phyloP scores from a whole-genome alignment of 1,140 invertebrate genomes.

The Mactra quadrangularis region DNA sequence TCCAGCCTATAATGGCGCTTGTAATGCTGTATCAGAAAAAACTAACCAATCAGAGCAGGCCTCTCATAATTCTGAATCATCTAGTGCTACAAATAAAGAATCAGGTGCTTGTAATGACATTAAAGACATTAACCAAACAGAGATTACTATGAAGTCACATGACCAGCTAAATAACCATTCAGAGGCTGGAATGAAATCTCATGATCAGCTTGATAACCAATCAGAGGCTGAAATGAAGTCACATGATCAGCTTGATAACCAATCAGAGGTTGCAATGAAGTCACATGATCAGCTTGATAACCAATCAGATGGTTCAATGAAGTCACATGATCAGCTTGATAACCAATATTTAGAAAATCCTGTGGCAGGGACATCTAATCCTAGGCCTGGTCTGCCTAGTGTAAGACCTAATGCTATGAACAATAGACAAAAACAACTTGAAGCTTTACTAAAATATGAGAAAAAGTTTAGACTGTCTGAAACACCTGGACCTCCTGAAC shows the following conservation, averaged over 20 bases:
- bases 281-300: background rate
- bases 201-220: slow-evolving; percentile 3
- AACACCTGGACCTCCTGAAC: slow-evolving; percentile 67
- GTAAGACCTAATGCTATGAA: slow-evolving; percentile 82
- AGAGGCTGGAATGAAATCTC: background rate
- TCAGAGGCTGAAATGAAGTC: slow-evolving; percentile 7
- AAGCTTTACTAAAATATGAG: slow-evolving; percentile 87
- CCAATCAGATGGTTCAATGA: too few relatives aligned
- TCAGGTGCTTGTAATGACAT: background rate
- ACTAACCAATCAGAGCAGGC: slow-evolving; percentile 12
- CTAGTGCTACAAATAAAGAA: background rate
- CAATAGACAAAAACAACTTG: slow-evolving; percentile 87
- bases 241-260: background rate
- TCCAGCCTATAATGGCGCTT: slow-evolving; percentile 13
- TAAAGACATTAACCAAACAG: slow-evolving; percentile 26
- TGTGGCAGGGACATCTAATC: slow-evolving; percentile 52
- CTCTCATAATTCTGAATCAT: too few relatives aligned
- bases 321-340: slow-evolving; percentile 3
- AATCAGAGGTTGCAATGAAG: background rate
- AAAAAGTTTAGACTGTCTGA: slow-evolving; percentile 83
- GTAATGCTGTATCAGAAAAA: background rate
- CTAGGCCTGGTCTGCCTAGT: slow-evolving; percentile 76
- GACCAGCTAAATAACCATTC: slow-evolving; percentile 12
- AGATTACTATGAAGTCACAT: background rate
- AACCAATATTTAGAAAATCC: background rate